A percentile compares a stretch with the other conserved stretches of the same genome.
Conservation (phyloP, 2,888 invertebrate species). For the Anoncus sp. region DNA sequence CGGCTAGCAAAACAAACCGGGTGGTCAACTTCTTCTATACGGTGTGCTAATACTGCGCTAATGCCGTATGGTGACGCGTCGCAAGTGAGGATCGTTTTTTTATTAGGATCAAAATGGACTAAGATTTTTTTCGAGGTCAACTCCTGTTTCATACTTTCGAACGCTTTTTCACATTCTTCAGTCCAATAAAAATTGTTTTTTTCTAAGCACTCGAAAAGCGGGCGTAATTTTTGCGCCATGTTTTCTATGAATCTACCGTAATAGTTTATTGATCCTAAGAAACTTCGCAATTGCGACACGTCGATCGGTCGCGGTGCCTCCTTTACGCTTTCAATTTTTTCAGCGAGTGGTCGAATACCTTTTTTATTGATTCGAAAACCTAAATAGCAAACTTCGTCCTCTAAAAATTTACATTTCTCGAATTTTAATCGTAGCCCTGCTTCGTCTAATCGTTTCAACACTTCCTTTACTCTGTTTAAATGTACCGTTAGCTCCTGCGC, state of each 20-base stretch:
- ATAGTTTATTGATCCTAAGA: constrained; percentile 12
- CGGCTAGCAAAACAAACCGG: constrained; percentile 54
- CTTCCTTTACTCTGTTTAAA: constrained; percentile 14
- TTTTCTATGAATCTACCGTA: constrained; percentile 42
- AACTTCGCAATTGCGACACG: constrained; percentile 16
- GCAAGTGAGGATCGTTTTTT: constrained; percentile 46
- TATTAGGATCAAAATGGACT: constrained; percentile 42
- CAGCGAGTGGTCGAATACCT: background rate
- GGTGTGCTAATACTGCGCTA: constrained; percentile 51
- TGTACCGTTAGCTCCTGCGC: background rate
- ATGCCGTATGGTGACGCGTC: constrained; percentile 55
- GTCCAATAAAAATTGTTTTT: constrained; percentile 36
- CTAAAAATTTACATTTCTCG: constrained; percentile 31
- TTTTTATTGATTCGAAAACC: background rate
- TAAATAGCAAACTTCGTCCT: constrained; percentile 38
- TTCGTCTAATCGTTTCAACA: constrained; percentile 26
- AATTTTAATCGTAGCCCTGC: constrained; percentile 34
- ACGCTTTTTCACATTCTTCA: constrained; percentile 24
- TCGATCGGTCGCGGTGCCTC: constrained; percentile 2
- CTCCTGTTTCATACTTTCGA: constrained; percentile 28
- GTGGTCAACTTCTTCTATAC: constrained; percentile 27
- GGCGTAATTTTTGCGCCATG: constrained; percentile 25
- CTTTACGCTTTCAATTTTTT: background rate
- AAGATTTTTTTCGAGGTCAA: constrained; percentile 46
- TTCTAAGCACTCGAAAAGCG: constrained; percentile 29